Conservation (phyloP, 2,888 invertebrate species). For the Nymphalis polychloros region DNA sequence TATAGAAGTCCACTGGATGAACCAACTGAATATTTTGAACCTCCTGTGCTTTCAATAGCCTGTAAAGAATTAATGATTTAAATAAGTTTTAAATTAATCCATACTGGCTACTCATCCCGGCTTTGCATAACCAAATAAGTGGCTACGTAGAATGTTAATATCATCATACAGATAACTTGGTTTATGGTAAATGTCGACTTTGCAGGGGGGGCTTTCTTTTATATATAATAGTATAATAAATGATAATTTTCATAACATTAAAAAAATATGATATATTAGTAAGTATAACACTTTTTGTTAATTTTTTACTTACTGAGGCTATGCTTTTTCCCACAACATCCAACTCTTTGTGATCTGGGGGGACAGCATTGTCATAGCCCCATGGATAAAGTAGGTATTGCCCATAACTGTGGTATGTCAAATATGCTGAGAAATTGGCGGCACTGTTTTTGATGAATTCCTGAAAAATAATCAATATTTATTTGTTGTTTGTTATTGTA, state of each 20-base stretch:
- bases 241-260: background rate
- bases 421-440: conserved; percentile 84
- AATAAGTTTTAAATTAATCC: background rate
- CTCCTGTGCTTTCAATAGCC: conserved; percentile 83
- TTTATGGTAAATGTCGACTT: too few species aligned
- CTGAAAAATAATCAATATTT: conserved; percentile 48
- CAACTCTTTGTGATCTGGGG: conserved; percentile 86
- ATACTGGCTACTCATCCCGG: background rate
- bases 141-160: too few species aligned
- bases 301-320: conserved; percentile 77
- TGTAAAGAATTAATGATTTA: conserved; percentile 50
- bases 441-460: conserved; percentile 76
- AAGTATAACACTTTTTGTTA: background rate
- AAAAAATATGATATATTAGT: background rate
- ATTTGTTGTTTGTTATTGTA: conserved; percentile 7
- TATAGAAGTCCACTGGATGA: conserved; percentile 89
- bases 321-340: conserved; percentile 86
- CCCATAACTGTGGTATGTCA: conserved; percentile 92
- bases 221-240: background rate
- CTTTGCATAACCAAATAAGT: too few species aligned
- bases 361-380: conserved; percentile 89
- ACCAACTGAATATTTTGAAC: conserved; percentile 87
- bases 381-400: conserved; percentile 93
- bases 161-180: too few species aligned
- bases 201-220: too few species aligned